Evolutionary conservation across 2,113 vertebrate species (phyloP).

Genomic region (Bubo scandiacus): DNA sequence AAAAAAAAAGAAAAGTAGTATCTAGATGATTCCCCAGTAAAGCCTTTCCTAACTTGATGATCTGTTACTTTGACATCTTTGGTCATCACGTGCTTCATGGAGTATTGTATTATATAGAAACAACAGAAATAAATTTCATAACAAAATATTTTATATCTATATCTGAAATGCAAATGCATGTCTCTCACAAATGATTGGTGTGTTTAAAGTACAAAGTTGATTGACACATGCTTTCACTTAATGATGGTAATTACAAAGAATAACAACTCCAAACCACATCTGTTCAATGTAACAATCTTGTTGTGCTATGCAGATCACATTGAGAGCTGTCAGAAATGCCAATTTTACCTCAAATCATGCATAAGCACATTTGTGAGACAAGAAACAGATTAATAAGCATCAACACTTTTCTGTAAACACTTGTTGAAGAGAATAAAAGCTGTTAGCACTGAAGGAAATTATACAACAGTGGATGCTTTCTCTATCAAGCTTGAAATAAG

Average conservation of each 20-base stretch:
- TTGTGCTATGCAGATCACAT: conserved; percentile 69
- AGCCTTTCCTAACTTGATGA: neutral
- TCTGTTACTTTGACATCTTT: neutral
- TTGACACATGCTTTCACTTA: conserved; percentile 97
- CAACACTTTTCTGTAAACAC: conserved; percentile 90
- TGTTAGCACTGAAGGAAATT: conserved; percentile 56
- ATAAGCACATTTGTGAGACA: conserved; percentile 75
- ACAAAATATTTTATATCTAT: neutral
- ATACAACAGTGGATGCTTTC: conserved; percentile 27
- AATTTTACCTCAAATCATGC: conserved; percentile 75
- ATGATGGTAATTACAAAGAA: conserved; percentile 98
- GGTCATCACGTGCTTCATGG: neutral
- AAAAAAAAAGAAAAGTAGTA: neutral
- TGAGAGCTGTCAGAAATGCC: conserved; percentile 83
- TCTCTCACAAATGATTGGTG: conserved; percentile 72
- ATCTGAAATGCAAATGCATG: conserved; percentile 63
- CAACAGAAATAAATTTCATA: neutral
- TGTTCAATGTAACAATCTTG: conserved; percentile 87
- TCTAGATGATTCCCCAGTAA: neutral
- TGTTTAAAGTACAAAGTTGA: conserved; percentile 88
- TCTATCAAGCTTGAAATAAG: conserved; percentile 31
- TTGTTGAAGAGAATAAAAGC: conserved; percentile 75
- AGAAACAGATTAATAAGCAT: conserved; percentile 95
- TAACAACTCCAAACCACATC: conserved; percentile 91
- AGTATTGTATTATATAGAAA: neutral